Conservation (phyloP, 2,888 invertebrate genomes). For the Scaptomyza tumidula region DNA sequence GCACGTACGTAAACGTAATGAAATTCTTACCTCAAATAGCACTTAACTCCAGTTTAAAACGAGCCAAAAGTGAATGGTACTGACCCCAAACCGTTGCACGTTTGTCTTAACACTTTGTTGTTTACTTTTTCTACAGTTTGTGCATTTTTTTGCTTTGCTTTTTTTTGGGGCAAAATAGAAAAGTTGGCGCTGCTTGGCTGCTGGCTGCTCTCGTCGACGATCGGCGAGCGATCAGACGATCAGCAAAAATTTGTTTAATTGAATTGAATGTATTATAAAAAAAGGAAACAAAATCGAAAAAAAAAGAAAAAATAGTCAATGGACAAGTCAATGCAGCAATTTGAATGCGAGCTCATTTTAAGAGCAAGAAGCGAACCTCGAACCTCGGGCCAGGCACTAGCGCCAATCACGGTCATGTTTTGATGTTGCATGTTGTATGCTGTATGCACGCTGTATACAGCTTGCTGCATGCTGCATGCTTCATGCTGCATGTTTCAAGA, state of each 20-base stretch:
- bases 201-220: slow-evolving; percentile 44
- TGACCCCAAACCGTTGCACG: slow-evolving; percentile 78
- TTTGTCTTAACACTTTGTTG: slow-evolving; percentile 77
- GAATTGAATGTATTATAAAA: slow-evolving; percentile 73
- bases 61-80: slow-evolving; percentile 80
- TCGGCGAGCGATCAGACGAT: slow-evolving; percentile 61
- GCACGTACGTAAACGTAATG: slow-evolving; percentile 78
- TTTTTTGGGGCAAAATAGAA: slow-evolving; percentile 69
- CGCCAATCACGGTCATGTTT: slow-evolving; percentile 63
- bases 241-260: slow-evolving; percentile 71
- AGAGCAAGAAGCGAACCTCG: slow-evolving; percentile 36
- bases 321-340: slow-evolving; percentile 76
- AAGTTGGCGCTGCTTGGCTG: slow-evolving; percentile 50
- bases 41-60: slow-evolving; percentile 80
- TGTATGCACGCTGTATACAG: slow-evolving; percentile 21
- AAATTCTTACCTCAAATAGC: slow-evolving; percentile 80
- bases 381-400: slow-evolving; percentile 28
- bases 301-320: slow-evolving; percentile 43
- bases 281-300: slow-evolving; percentile 2
- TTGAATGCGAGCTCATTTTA: slow-evolving; percentile 77
- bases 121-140: slow-evolving; percentile 74
- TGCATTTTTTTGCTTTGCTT: slow-evolving; percentile 41
- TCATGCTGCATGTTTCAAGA: slow-evolving; percentile 58
- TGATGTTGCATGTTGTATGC: slow-evolving; percentile 56
- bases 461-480: neutral